Evolutionary conservation across 1,140 invertebrate species (phyloP), one percentile per base, ranked within the genome.

Genomic region (Papilio aristodemus): DNA sequence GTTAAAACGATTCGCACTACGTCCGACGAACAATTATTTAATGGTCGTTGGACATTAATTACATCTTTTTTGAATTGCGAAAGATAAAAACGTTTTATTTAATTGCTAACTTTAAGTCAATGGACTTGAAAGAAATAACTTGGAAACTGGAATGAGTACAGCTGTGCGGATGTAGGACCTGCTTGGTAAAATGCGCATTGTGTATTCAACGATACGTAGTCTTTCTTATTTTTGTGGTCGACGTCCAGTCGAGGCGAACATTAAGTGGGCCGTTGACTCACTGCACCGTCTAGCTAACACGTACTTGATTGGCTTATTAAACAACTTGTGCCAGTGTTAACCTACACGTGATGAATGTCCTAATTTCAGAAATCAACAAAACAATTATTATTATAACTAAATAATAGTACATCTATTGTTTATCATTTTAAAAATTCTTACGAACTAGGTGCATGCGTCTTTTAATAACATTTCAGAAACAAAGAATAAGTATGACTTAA

Each of bases 141-240:
- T 63, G n/a, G 19, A 41, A 63, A 63, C 37, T 63, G 19, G 60
- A 63, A 41, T 63, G 22, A 39, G 37, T 36, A 63, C 38, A 63
- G 60, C 60, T 63, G 60, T 63, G 19, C 19, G 37, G 60, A 39
- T 38, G 60, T 22, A 10, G 19, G 37, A 41, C 60, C 38, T 25
- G 14, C 19, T 62, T 62, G 27, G 36, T 32, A 32, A 17, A 37
- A 32, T 1, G 19, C 41, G 17, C 59, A 63, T 60, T 63, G 60
- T 63, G 17, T 19, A 37, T 39, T 41, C 19, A 39, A 41, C 5
- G 6, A 60, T 37, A 60, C 38, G 27, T 60, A 22, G 37, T 41
- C 37, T 22, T 63, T 63, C 60, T 63, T 19, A 37, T 3, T 38
- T 63, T 63, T 63, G 60, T 63, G 37, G 19, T 63, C 36, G 59